These are phyloP conservation scores for Philonicus albiceps DNA, from an alignment of 2,888 invertebrate species.

Conservation along the genomic window DNA sequence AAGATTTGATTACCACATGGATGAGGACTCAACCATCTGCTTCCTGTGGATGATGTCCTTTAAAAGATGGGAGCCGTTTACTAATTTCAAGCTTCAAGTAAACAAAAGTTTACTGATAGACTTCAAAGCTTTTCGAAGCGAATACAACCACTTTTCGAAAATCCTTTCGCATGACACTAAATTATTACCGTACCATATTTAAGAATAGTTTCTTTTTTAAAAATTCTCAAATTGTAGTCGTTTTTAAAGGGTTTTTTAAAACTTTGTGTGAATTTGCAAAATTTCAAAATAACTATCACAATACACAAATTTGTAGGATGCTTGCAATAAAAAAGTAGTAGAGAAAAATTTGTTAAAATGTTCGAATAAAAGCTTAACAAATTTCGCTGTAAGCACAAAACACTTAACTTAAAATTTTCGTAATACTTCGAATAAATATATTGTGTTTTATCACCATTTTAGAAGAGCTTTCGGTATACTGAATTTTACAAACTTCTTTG, in stretches of 20 bases:
- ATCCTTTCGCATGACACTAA: not conserved
- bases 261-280: too few species aligned
- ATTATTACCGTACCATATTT: not conserved
- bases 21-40: not conserved
- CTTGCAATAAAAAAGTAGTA: too few species aligned
- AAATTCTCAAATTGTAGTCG: too few species aligned
- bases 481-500: not conserved
- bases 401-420: not conserved
- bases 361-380: not conserved
- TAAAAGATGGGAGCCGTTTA: not conserved
- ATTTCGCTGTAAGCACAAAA: not conserved
- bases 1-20: not conserved
- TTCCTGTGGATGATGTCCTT: not conserved
- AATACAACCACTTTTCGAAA: not conserved
- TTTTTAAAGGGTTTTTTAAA: too few species aligned
- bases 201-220: too few species aligned
- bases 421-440: not conserved
- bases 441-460: not conserved
- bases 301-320: too few species aligned
- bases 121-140: not conserved
- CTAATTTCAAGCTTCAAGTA: not conserved
- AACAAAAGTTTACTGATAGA: not conserved
- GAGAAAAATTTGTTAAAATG: too few species aligned
- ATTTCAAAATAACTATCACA: too few species aligned
- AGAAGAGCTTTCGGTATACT: not conserved